These are phyloP conservation scores for Meleagris gallopavo DNA, from an alignment of 2,113 vertebrate species.

Conservation along the genomic window DNA sequence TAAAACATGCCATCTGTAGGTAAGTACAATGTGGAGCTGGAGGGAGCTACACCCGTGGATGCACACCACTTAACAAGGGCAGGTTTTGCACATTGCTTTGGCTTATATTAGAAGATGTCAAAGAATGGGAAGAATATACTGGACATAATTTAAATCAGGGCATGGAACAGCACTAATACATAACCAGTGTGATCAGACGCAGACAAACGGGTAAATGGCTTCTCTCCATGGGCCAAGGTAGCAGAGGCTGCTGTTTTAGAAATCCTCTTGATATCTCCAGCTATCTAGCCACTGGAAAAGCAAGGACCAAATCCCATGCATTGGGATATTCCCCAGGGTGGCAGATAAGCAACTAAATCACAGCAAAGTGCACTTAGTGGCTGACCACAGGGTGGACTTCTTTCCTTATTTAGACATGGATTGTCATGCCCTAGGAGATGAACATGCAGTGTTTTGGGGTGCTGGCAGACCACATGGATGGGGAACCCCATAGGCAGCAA, in stretches of 20 bases:
- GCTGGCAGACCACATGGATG: not conserved
- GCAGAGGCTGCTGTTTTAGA: not conserved
- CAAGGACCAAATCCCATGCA: not conserved
- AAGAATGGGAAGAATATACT: not conserved
- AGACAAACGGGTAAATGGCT: not conserved
- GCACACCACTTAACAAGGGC: not conserved
- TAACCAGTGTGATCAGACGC: not conserved
- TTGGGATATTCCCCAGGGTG: not conserved
- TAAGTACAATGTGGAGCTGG: rapidly evolving
- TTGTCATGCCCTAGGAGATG: too few relatives aligned
- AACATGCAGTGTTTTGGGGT: not conserved
- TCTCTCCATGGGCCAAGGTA: not conserved
- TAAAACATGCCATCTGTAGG: not conserved
- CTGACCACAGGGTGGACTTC: not conserved
- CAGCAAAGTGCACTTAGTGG: not conserved
- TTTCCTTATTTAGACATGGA: not conserved
- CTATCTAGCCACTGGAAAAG: not conserved
- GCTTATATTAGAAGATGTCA: not conserved
- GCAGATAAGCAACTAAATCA: not conserved
- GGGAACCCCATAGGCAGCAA: not conserved
- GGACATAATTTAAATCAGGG: not conserved
- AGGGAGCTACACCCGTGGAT: not conserved
- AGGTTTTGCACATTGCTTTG: rapidly evolving
- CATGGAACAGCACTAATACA: not conserved
- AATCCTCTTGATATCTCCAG: not conserved